These are phyloP conservation scores for Tanypteryx hageni DNA, from an alignment of 2,888 invertebrate genomes.

Conservation along the genomic window DNA sequence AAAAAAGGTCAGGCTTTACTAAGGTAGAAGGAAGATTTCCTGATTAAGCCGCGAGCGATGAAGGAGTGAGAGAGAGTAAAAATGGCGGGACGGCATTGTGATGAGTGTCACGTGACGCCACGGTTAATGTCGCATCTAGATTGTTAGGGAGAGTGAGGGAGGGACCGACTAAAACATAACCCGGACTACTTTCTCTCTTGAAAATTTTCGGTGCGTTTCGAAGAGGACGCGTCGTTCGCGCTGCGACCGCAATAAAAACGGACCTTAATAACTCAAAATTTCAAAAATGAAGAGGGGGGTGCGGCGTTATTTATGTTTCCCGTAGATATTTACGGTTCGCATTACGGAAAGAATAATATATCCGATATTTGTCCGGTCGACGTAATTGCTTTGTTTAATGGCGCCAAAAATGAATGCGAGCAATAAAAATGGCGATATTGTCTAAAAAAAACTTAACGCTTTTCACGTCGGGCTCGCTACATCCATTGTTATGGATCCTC, in stretches of 20 bases:
- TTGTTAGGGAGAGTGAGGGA: not conserved
- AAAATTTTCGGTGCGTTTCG: not conserved
- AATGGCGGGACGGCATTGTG: not conserved
- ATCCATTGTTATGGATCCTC: too few species aligned
- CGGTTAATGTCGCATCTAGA: not conserved
- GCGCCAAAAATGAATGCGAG: not conserved
- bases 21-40: not conserved
- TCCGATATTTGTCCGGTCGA: not conserved
- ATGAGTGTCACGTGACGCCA: not conserved
- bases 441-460: not conserved
- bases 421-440: not conserved
- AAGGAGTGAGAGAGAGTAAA: not conserved
- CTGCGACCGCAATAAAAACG: not conserved
- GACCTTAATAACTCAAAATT: not conserved
- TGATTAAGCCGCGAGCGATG: conserved; percentile 21
- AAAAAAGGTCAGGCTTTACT: conserved; percentile 10
- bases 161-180: not conserved
- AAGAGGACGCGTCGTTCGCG: not conserved
- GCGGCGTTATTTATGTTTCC: not conserved
- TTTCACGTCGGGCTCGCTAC: not conserved
- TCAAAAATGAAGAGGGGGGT: not conserved
- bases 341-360: not conserved
- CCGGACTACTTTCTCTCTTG: not conserved
- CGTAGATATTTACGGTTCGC: not conserved
- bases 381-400: not conserved